A percentile compares a stretch with the other conserved stretches of the same genome.
These are phyloP conservation scores for Cotesia glomerata DNA, from an alignment of 1,140 invertebrate genomes.

Conservation along the genomic window DNA sequence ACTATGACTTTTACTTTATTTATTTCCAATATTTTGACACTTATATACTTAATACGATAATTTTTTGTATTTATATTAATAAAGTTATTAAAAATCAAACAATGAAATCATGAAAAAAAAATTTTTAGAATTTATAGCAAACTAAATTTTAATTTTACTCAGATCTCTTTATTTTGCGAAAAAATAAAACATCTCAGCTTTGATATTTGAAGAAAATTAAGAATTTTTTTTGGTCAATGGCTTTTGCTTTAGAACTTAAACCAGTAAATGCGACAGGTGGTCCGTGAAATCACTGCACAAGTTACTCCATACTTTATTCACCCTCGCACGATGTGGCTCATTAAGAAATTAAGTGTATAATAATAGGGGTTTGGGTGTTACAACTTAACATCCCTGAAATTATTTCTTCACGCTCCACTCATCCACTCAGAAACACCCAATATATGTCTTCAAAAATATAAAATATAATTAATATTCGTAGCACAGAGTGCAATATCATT, in stretches of 20 bases:
- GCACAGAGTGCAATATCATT: neutral
- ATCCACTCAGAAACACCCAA: neutral
- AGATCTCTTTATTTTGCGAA: too few species aligned
- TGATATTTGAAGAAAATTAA: too few species aligned
- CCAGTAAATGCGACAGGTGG: slow-evolving; percentile 57
- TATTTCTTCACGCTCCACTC: slow-evolving; percentile 17
- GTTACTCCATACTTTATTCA: slow-evolving; percentile 32
- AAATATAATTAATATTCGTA: neutral
- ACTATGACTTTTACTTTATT: neutral
- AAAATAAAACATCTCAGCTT: too few species aligned
- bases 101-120: too few species aligned
- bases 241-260: slow-evolving; percentile 13
- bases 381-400: neutral
- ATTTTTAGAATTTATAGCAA: too few species aligned
- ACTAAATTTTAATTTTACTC: too few species aligned
- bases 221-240: too few species aligned
- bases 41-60: too few species aligned
- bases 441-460: too few species aligned
- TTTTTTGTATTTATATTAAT: too few species aligned
- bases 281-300: slow-evolving; percentile 62
- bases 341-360: slow-evolving; percentile 55
- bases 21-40: neutral
- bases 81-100: too few species aligned
- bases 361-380: slow-evolving; percentile 28
- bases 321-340: slow-evolving; percentile 53